phyloP scores from a whole-genome alignment of 1,140 invertebrate genomes.

The Gerris buenoi region DNA sequence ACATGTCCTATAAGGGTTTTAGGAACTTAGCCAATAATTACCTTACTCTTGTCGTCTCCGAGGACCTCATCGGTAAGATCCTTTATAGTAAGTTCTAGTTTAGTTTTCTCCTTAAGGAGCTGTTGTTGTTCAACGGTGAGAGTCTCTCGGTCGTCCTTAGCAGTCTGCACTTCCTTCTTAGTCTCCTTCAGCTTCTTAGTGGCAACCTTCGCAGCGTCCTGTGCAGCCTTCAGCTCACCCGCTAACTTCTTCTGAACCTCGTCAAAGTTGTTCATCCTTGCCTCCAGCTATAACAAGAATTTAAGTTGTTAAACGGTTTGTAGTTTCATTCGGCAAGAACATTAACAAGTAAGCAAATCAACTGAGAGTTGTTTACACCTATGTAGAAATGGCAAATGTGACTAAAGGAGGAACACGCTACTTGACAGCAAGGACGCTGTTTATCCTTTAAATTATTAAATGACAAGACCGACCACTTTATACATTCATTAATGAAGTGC shows the following conservation, averaged over 20 bases:
- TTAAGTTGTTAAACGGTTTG: too few species aligned
- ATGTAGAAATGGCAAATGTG: too few species aligned
- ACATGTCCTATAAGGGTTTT: too few species aligned
- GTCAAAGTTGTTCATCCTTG: conserved; percentile 73
- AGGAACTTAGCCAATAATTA: too few species aligned
- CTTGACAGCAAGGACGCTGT: too few species aligned
- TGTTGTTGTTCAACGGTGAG: conserved; percentile 86
- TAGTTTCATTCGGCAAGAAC: too few species aligned
- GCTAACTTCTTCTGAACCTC: conserved; percentile 76
- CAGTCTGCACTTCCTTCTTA: conserved; percentile 67
- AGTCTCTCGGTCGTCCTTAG: conserved; percentile 86
- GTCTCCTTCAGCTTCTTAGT: conserved; percentile 74
- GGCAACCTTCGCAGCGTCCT: conserved; percentile 73
- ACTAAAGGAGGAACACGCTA: too few species aligned
- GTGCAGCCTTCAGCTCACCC: conserved; percentile 68
- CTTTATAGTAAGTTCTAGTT: conserved; percentile 85
- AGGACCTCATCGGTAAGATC: conserved; percentile 91
- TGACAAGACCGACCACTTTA: too few species aligned
- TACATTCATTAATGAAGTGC: too few species aligned
- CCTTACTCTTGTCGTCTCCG: conserved; percentile 80
- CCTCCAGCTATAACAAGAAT: conserved; percentile 49
- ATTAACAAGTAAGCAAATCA: too few species aligned
- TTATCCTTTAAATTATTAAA: too few species aligned
- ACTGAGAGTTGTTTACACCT: too few species aligned
- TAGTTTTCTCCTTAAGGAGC: conserved; percentile 84